Conservation (phyloP, 2,797 vertebrate species). For the Halcyon smyrnensis region DNA sequence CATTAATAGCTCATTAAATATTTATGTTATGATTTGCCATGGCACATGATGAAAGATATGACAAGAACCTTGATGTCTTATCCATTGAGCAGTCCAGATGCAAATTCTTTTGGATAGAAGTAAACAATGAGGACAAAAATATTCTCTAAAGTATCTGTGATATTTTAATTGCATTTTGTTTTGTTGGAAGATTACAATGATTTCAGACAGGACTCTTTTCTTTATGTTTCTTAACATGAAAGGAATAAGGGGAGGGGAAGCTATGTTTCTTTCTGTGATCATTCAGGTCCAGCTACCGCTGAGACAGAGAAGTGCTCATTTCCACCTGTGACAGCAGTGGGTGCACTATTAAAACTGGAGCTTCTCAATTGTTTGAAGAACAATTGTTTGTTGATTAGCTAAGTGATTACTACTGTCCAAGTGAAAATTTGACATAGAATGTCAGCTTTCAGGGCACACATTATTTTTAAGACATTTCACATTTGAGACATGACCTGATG, state of each 20-base stretch:
- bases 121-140: background rate
- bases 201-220: background rate
- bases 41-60: background rate
- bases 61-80: background rate
- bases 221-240: background rate
- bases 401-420: background rate
- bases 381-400: no score
- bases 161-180: background rate
- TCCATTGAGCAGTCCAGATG: background rate
- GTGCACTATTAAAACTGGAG: background rate
- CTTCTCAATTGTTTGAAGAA: background rate
- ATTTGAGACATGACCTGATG: background rate
- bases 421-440: background rate
- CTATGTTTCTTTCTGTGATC: background rate
- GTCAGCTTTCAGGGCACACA: background rate
- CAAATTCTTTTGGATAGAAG: background rate
- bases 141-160: background rate
- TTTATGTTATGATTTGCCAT: background rate
- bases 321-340: background rate
- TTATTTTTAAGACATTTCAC: background rate
- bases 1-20: background rate
- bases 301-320: background rate
- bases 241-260: background rate
- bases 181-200: background rate
- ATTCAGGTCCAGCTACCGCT: background rate